phyloP scores from a whole-genome alignment of 2,888 invertebrate genomes.

The Dorcus parallelipipedus region DNA sequence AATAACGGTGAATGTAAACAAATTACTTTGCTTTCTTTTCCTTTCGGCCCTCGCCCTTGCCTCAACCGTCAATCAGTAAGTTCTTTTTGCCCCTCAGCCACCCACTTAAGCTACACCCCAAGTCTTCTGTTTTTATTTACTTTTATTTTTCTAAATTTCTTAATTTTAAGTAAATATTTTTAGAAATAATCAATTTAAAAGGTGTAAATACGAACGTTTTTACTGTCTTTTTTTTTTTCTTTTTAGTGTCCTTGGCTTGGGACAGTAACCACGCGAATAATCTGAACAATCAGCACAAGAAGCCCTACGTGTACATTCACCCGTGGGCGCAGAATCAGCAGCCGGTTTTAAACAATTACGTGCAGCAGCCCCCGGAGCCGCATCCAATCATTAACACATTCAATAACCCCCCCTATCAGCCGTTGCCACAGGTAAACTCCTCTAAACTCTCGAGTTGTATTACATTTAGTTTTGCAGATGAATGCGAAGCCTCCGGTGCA shows the following conservation, averaged over 20 bases:
- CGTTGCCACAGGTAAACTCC: slow-evolving; percentile 10
- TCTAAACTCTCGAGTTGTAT: neutral
- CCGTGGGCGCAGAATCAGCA: slow-evolving; percentile 18
- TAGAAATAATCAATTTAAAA: too few species aligned
- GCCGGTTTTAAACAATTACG: slow-evolving; percentile 8
- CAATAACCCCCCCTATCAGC: slow-evolving; percentile 3
- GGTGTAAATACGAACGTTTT: neutral
- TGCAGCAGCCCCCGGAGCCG: neutral
- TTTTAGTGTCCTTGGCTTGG: slow-evolving; percentile 31
- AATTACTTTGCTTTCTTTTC: neutral
- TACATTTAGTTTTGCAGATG: slow-evolving; percentile 4
- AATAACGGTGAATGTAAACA: slow-evolving; percentile 50
- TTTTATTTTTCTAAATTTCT: neutral
- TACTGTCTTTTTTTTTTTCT: slow-evolving; percentile 2
- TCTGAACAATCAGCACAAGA: slow-evolving; percentile 11
- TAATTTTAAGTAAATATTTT: too few species aligned
- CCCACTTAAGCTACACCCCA: too few species aligned
- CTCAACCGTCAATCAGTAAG: too few species aligned
- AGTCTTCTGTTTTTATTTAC: neutral
- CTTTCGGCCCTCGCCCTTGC: too few species aligned
- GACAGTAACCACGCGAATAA: slow-evolving; percentile 14
- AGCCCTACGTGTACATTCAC: slow-evolving; percentile 16
- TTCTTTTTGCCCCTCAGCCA: too few species aligned
- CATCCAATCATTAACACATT: neutral
- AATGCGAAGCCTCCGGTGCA: slow-evolving; percentile 13